These are phyloP conservation scores for Antigone vipio DNA, from an alignment of 2,113 vertebrate species.

Conservation along the genomic window DNA sequence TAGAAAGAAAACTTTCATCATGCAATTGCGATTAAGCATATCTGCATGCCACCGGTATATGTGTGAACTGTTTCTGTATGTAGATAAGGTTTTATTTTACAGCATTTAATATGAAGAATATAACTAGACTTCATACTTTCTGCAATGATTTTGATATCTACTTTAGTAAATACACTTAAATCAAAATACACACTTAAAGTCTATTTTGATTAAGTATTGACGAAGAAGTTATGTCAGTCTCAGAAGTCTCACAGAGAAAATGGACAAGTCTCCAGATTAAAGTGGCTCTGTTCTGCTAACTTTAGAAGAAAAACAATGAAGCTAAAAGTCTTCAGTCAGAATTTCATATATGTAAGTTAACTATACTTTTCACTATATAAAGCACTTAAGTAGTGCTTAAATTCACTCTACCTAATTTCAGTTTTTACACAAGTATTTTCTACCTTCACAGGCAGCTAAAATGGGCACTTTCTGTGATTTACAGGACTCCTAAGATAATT, in stretches of 20 bases:
- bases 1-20: neutral
- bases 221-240: neutral
- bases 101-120: neutral
- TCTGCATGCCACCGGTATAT: neutral
- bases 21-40: neutral
- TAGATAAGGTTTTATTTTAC: neutral
- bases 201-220: neutral
- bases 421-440: neutral
- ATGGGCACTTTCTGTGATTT: neutral
- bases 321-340: neutral
- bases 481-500: neutral
- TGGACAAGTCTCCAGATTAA: neutral
- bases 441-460: neutral
- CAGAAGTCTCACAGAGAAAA: neutral
- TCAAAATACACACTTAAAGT: neutral
- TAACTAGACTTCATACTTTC: neutral
- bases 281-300: neutral
- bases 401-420: neutral
- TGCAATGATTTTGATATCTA: neutral
- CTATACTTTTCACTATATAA: neutral
- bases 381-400: neutral
- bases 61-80: neutral
- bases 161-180: neutral
- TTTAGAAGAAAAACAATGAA: neutral
- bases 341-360: neutral